These are phyloP conservation scores for Anneissia japonica DNA, from an alignment of 35 echinoderm and acorn worm genomes.

Conservation along the genomic window DNA sequence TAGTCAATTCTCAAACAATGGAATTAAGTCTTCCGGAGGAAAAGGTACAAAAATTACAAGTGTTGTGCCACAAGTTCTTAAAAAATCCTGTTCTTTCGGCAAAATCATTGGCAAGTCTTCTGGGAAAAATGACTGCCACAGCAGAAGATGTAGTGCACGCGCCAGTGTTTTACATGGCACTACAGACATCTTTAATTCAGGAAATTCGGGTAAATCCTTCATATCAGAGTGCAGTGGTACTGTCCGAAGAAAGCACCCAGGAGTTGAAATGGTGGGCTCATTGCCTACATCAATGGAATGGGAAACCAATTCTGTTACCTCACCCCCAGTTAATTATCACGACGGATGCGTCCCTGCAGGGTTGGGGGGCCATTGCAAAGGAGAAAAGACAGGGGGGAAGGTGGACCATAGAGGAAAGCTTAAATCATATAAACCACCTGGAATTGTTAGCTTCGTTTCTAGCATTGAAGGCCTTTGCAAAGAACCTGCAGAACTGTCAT, in stretches of 20 bases:
- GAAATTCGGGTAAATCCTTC: constrained; percentile 2
- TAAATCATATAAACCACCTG: constrained; percentile 20
- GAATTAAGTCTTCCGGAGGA: constrained; percentile 11
- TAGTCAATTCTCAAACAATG: neutral
- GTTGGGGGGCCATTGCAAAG: constrained; percentile 18
- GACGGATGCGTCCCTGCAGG: constrained; percentile 28
- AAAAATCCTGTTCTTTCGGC: neutral
- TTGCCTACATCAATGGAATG: constrained; percentile 13
- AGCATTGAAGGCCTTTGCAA: constrained; percentile 14
- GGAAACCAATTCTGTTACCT: constrained; percentile 6
- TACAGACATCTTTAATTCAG: constrained; percentile 19
- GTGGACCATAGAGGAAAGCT: neutral
- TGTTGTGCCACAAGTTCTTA: neutral
- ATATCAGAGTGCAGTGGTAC: neutral
- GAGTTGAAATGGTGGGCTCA: constrained; percentile 20
- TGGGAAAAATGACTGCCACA: constrained; percentile 23
- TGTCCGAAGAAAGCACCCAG: constrained; percentile 4
- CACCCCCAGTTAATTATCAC: neutral
- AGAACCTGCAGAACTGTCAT: neutral
- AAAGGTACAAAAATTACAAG: neutral
- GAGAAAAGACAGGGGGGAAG: neutral
- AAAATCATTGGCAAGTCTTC: neutral
- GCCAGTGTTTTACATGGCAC: constrained; percentile 7
- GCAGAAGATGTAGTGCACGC: constrained; percentile 24
- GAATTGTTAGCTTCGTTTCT: constrained; percentile 1